Evolutionary conservation across 2,113 vertebrate species (phyloP), one percentile per base, ranked within the genome.

Genomic region (Scomber scombrus): DNA sequence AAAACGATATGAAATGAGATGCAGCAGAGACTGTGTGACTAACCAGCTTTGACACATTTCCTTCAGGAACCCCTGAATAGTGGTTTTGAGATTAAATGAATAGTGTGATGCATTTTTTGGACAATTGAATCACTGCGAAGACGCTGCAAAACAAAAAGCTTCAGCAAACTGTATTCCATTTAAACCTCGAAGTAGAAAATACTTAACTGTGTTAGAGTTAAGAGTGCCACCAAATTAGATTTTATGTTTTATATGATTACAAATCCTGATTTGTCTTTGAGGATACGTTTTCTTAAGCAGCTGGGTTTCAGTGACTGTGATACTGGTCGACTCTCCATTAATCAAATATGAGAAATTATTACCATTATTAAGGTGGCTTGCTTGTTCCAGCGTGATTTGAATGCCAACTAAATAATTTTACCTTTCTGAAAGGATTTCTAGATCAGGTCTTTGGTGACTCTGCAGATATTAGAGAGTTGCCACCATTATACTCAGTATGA

Each of bases 401-500:
- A 75, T 11, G 2, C 15, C 13, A 29, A 29, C 50, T 9, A 66
- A 66, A 12, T 3, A 19, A 43, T 47, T 19, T 49, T 43, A 16
- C 10, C 43, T 4, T 19, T 45, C 31, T 50, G 58, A 31, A 19
- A 60, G 31, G 51, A 77, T 46, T 58, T 60, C 64, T 52, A 14
- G 57, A 26, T 79, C 58, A 13, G 23, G 34, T 40, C 34, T 40
- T 7, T 7, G 60, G 57, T 60, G 84, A 81, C 69, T 69, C 52
- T 58, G 64, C 69, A 78, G 69, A 81, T 64, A 81, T 78, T 68
- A 54, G 51, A 57, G 51, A 9, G 18, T 75, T 75, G 51, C 21
- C 19, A 21, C 34, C 46, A 4, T 10, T 50, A 12, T 23, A 56
- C 43, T 21, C 18, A 3, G 16, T 21, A 51, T 63, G n/a, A 58